A percentile compares a stretch with the other conserved stretches of the same genome.
phyloP scores from a whole-genome alignment of 2,888 invertebrate genomes.

The Machimus rusticus region DNA sequence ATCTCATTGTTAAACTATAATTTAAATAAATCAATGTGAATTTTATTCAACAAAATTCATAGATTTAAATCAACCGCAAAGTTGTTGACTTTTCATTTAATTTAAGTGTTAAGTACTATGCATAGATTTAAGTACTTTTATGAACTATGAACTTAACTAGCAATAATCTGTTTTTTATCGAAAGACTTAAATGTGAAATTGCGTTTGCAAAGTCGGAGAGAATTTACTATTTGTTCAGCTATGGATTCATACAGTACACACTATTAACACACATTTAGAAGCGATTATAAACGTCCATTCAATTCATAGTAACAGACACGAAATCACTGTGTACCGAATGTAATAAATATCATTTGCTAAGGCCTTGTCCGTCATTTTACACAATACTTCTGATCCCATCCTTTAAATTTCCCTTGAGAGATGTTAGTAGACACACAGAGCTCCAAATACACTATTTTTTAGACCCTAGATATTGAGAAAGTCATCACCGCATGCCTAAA shows the following conservation, averaged over 20 bases:
- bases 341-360: slow-evolving; percentile 28
- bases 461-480: too few species aligned
- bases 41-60: slow-evolving; percentile 38
- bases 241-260: slow-evolving; percentile 13
- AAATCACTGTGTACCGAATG: slow-evolving; percentile 3
- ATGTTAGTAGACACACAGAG: background rate
- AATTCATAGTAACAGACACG: background rate
- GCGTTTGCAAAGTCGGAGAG: slow-evolving; percentile 28
- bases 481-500: background rate
- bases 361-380: slow-evolving; percentile 25
- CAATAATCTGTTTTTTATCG: background rate
- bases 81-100: background rate
- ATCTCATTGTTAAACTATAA: background rate
- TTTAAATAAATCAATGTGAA: slow-evolving; percentile 27
- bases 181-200: slow-evolving; percentile 15
- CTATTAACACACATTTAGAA: background rate
- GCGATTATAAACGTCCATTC: background rate
- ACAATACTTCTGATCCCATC: background rate
- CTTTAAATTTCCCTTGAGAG: background rate
- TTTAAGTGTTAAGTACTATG: slow-evolving; percentile 5
- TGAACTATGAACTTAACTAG: slow-evolving; percentile 1
- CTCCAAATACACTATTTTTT: background rate
- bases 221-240: slow-evolving; percentile 20
- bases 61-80: background rate
- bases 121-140: slow-evolving; percentile 25